These are phyloP conservation scores for Bucco capensis DNA, from an alignment of 2,113 vertebrate species.

Conservation along the genomic window DNA sequence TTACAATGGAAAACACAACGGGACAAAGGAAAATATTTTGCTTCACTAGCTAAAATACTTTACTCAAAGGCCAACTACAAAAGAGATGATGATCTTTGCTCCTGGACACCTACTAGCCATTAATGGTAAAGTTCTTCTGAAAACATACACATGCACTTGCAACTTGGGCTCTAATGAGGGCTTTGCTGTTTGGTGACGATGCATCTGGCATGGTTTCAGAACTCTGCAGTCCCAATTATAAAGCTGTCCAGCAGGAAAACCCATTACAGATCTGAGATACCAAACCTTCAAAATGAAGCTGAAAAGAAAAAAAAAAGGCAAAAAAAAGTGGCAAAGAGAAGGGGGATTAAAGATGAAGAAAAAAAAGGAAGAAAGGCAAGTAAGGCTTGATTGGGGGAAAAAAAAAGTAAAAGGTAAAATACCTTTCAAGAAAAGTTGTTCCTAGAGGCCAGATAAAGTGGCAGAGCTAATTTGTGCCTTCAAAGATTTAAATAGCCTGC, in stretches of 20 bases:
- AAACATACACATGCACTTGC: slow-evolving; percentile 45
- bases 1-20: slow-evolving; percentile 18
- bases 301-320: background rate
- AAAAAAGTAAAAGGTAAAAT: background rate
- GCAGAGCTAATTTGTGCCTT: slow-evolving; percentile 44
- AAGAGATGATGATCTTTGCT: slow-evolving; percentile 47
- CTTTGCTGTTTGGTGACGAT: slow-evolving; percentile 61
- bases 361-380: background rate
- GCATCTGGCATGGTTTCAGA: slow-evolving; percentile 53
- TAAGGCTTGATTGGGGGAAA: background rate
- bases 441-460: background rate
- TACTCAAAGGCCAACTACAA: slow-evolving; percentile 28
- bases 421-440: slow-evolving; percentile 40
- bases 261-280: slow-evolving; percentile 43
- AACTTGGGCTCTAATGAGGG: slow-evolving; percentile 42
- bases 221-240: slow-evolving; percentile 69
- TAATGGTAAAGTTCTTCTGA: slow-evolving; percentile 49
- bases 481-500: slow-evolving; percentile 9
- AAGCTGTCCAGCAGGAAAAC: slow-evolving; percentile 59
- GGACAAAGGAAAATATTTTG: slow-evolving; percentile 18
- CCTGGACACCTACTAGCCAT: slow-evolving; percentile 41
- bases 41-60: background rate
- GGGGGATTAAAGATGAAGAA: background rate
- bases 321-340: background rate
- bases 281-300: slow-evolving; percentile 45